Evolutionary conservation across 92 coral and sea anemone species (phyloP), one percentile per base, ranked within the genome.

Genomic region (Siderastrea radians): DNA sequence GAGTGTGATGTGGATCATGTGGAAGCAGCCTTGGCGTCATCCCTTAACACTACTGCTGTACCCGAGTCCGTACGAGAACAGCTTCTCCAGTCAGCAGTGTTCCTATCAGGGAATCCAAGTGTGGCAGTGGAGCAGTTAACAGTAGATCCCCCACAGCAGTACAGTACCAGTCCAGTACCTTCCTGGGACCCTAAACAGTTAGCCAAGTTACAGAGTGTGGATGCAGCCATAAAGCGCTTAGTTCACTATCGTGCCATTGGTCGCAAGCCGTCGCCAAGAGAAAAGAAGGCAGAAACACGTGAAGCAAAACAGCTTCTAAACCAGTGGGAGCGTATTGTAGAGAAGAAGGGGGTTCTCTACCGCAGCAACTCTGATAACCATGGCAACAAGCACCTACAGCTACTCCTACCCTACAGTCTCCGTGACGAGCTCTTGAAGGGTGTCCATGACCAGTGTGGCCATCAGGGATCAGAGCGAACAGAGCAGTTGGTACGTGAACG

Each of bases 341-440:
- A 85, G 78, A 69, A 66, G 43, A 17, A 85, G 13, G 90, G 93
- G 43, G 72, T 85, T 3, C 93, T 90, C 68, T 90, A 90, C 86
- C 75, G 90, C 49, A 65, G 75, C 2, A 61, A 16, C 44, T 44
- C 79, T 67, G 81, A 83, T 74, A 85, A 76, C 81, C 69, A 64
- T 47, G 84, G 84, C 75, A 70, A 52, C 49, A 57, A 82, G 63
- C 57, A 14, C 48, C 53, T 66, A 49, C 86, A 63, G 67, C 78
- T 82, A 7, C 49, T 82, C 62, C 73, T 82, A 10, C 86, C 78
- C 49, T 59, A 49, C 46, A 45, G 63, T 58, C 77, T 82, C 61
- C 50, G 43, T 15, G 77, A n/a, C 17, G 80, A 83, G 60, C 13
- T 83, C 70, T 72, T 83, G 54, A 70, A 72, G 70, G 70, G 55